phyloP scores from a whole-genome alignment of 2,113 vertebrate species.

The Tonatia bakeri region DNA sequence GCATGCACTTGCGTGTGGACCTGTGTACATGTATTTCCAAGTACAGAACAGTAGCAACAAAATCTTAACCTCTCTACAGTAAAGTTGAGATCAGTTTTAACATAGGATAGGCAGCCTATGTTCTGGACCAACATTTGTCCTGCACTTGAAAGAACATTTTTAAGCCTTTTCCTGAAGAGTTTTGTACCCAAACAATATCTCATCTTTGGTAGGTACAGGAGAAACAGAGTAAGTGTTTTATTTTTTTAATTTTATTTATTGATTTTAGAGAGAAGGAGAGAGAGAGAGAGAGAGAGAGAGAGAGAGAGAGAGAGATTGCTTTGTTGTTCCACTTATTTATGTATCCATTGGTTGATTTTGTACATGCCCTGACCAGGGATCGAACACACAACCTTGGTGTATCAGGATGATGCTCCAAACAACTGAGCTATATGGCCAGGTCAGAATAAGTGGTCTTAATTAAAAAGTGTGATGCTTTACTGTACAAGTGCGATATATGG shows the following conservation, averaged over 20 bases:
- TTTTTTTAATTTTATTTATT: too few relatives aligned
- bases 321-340: too few relatives aligned
- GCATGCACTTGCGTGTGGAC: fast-evolving
- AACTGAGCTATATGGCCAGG: too few relatives aligned
- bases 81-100: not conserved
- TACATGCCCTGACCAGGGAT: too few relatives aligned
- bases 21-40: not conserved
- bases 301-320: too few relatives aligned
- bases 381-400: too few relatives aligned
- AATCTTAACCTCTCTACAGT: not conserved
- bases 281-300: too few relatives aligned
- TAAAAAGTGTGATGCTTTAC: not conserved
- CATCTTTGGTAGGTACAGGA: not conserved
- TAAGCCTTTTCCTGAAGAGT: not conserved
- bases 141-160: not conserved
- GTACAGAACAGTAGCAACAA: not conserved
- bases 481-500: not conserved
- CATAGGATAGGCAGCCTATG: not conserved
- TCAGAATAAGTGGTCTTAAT: not conserved
- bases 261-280: too few relatives aligned
- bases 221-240: not conserved
- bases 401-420: too few relatives aligned
- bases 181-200: not conserved
- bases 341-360: too few relatives aligned
- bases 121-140: not conserved